These are phyloP conservation scores for Beris morrisii DNA, from an alignment of 2,888 invertebrate genomes.

Conservation along the genomic window DNA sequence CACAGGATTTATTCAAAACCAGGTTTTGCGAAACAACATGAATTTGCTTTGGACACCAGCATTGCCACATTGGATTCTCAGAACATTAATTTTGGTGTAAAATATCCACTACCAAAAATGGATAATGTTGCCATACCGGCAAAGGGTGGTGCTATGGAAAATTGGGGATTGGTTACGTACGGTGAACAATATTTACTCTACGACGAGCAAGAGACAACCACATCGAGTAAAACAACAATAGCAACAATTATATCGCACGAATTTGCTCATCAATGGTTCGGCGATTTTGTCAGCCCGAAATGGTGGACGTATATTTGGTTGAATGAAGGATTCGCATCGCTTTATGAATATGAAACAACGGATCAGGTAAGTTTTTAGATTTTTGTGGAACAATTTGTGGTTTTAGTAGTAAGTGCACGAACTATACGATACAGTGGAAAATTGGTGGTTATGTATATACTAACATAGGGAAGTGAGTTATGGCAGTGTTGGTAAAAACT, in stretches of 20 bases:
- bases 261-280: slow-evolving; percentile 78
- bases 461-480: too few relatives aligned
- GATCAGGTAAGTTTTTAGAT: slow-evolving; percentile 53
- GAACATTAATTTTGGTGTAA: slow-evolving; percentile 71
- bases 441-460: too few relatives aligned
- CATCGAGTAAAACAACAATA: slow-evolving; percentile 53
- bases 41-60: slow-evolving; percentile 73
- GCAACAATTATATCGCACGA: slow-evolving; percentile 63
- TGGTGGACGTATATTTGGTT: slow-evolving; percentile 76
- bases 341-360: slow-evolving; percentile 66
- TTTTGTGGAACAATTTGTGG: too few relatives aligned
- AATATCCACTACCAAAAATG: slow-evolving; percentile 76
- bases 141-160: slow-evolving; percentile 86
- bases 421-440: too few relatives aligned
- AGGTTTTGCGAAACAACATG: slow-evolving; percentile 55
- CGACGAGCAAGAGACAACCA: slow-evolving; percentile 46
- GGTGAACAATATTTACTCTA: slow-evolving; percentile 51
- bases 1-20: slow-evolving; percentile 51
- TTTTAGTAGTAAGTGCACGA: too few relatives aligned
- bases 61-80: slow-evolving; percentile 69
- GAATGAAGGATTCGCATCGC: slow-evolving; percentile 74
- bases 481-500: not conserved
- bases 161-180: slow-evolving; percentile 84
- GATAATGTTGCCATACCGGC: slow-evolving; percentile 88
- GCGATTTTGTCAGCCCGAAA: slow-evolving; percentile 68